Conservation (phyloP, 2,113 vertebrate genomes). For the Eublepharis macularius region DNA sequence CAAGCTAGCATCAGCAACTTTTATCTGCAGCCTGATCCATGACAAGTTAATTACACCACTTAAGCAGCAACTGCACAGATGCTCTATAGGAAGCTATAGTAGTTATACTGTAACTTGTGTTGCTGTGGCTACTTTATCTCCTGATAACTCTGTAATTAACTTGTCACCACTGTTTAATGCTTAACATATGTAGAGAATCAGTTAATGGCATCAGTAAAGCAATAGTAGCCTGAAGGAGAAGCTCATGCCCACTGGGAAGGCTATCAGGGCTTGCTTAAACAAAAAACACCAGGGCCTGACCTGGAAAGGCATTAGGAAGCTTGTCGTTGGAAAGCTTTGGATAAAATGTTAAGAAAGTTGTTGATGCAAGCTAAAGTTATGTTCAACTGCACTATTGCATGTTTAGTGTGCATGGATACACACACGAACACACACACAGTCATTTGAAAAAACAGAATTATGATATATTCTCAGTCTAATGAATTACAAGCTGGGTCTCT, state of each 20-base stretch:
- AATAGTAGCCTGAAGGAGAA: constrained; percentile 56
- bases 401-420: neutral
- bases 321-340: constrained; percentile 6
- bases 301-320: constrained; percentile 34
- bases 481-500: too few species aligned
- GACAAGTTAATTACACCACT: constrained; percentile 69
- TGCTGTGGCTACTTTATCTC: constrained; percentile 67
- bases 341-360: constrained; percentile 25
- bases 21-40: constrained; percentile 61
- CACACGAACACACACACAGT: neutral
- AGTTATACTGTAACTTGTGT: constrained; percentile 65
- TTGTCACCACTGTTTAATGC: constrained; percentile 64
- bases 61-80: constrained; percentile 63
- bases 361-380: neutral
- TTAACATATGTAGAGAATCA: constrained; percentile 49
- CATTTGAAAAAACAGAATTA: neutral
- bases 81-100: constrained; percentile 65
- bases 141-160: constrained; percentile 70
- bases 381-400: neutral
- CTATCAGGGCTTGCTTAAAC: constrained; percentile 34
- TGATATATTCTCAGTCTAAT: neutral
- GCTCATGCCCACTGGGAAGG: constrained; percentile 58
- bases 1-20: constrained; percentile 55
- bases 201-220: constrained; percentile 56
- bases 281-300: constrained; percentile 41